A percentile compares a stretch with the other conserved stretches of the same genome.
Evolutionary conservation across 2,888 invertebrate species (phyloP).

Genomic region (Matsumyia berberina): DNA sequence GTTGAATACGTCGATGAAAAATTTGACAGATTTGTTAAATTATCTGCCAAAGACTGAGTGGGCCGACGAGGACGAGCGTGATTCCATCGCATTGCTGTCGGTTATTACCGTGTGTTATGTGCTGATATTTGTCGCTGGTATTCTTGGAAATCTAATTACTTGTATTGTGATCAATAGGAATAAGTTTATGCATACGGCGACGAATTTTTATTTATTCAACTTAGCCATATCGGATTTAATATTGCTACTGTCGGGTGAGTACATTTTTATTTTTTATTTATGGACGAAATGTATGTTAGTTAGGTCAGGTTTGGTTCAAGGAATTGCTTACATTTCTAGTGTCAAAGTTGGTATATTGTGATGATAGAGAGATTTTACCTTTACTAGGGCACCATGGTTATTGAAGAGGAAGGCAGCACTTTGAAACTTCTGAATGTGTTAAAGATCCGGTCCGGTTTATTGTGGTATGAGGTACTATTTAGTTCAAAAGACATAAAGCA

Average conservation of each 20-base stretch:
- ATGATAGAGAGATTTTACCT: too few relatives aligned
- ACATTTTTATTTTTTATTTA: too few relatives aligned
- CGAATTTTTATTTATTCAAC: conserved; percentile 93
- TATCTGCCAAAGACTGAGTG: conserved; percentile 44
- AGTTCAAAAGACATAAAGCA: too few relatives aligned
- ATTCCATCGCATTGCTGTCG: conserved; percentile 79
- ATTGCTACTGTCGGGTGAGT: conserved; percentile 89
- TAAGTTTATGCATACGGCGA: conserved; percentile 93
- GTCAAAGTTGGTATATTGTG: too few relatives aligned
- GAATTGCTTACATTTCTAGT: too few relatives aligned
- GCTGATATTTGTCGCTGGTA: conserved; percentile 87
- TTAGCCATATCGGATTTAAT: conserved; percentile 93
- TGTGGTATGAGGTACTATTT: too few relatives aligned
- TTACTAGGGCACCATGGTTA: too few relatives aligned
- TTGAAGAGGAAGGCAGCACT: too few relatives aligned
- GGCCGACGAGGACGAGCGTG: conserved; percentile 67
- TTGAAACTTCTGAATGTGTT: too few relatives aligned
- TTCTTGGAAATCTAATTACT: conserved; percentile 93
- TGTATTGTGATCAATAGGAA: conserved; percentile 93
- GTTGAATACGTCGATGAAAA: conserved; percentile 82
- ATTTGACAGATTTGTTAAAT: conserved; percentile 79
- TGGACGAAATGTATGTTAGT: too few relatives aligned
- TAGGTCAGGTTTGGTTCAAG: too few relatives aligned
- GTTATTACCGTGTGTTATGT: conserved; percentile 90
- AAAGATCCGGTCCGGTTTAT: too few relatives aligned